A percentile compares a stretch with the other conserved stretches of the same genome.
Evolutionary conservation across 2,888 invertebrate genomes (phyloP).

Genomic region (Watsonalla cultraria): DNA sequence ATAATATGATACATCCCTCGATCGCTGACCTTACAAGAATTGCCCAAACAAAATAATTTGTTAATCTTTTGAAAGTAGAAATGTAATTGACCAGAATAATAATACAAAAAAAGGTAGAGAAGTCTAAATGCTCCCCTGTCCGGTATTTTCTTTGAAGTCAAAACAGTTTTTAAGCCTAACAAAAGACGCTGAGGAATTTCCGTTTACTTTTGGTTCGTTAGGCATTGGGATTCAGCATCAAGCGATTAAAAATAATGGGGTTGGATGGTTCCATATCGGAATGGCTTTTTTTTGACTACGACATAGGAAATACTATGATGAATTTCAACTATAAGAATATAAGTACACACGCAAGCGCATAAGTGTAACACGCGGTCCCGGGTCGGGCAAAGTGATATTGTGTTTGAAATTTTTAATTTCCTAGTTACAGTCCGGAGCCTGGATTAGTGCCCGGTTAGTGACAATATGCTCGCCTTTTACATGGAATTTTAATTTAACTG

Average conservation of each 20-base stretch:
- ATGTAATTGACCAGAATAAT: neutral
- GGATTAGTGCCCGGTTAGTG: no score
- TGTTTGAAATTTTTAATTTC: no score
- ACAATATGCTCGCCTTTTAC: no score
- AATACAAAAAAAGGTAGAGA: neutral
- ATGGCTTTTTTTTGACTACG: neutral
- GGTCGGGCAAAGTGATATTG: no score
- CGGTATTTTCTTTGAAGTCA: neutral
- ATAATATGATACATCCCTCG: no score
- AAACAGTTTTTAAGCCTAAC: neutral
- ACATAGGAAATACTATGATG: neutral
- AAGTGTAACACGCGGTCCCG: no score
- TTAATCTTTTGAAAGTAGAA: neutral
- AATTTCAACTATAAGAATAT: no score
- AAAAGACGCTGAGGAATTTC: neutral
- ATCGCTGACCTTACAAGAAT: no score
- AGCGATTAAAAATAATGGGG: neutral
- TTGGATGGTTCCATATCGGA: neutral
- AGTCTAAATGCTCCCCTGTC: neutral
- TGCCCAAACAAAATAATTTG: neutral
- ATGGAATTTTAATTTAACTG: no score
- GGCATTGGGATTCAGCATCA: neutral
- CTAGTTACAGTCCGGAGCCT: no score
- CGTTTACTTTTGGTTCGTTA: neutral
- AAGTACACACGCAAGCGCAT: no score